These are phyloP conservation scores for Cyphomyrus discorhynchus DNA, from an alignment of 2,113 vertebrate species.

Conservation along the genomic window DNA sequence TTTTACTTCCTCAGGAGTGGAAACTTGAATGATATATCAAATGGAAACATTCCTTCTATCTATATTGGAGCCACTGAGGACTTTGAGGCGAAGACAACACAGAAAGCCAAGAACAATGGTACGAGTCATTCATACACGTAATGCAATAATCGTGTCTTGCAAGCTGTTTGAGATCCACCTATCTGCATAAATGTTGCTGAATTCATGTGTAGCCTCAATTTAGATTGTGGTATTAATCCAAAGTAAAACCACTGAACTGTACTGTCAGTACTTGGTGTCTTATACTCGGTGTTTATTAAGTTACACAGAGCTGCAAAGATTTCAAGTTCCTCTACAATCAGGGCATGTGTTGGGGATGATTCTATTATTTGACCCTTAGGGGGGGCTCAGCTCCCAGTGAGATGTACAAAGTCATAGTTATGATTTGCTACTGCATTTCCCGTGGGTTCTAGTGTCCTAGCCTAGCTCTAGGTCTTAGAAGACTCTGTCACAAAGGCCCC, in stretches of 20 bases:
- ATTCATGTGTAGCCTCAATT: neutral
- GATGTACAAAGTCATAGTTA: neutral
- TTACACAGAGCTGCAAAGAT: neutral
- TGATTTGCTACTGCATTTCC: neutral
- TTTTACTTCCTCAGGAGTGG: conserved; percentile 46
- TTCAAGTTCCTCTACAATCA: neutral
- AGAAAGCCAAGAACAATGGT: conserved; percentile 68
- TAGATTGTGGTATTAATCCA: neutral
- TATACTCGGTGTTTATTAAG: neutral
- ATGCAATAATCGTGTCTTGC: neutral
- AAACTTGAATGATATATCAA: conserved; percentile 62
- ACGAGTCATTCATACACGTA: conserved; percentile 12
- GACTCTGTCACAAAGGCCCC: neutral
- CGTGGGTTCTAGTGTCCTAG: neutral
- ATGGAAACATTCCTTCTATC: conserved; percentile 67
- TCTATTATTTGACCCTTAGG: neutral
- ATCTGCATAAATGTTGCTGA: neutral
- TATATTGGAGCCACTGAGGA: conserved; percentile 73
- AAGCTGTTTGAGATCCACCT: neutral
- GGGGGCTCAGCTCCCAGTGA: neutral
- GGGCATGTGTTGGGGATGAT: neutral
- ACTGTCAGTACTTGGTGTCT: neutral
- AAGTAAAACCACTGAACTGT: neutral
- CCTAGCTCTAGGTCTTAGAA: neutral
- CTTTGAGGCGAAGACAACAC: conserved; percentile 63